A percentile compares a stretch with the other conserved stretches of the same genome.
Evolutionary conservation across 2,113 vertebrate species (phyloP).

Genomic region (Lampris incognitus): DNA sequence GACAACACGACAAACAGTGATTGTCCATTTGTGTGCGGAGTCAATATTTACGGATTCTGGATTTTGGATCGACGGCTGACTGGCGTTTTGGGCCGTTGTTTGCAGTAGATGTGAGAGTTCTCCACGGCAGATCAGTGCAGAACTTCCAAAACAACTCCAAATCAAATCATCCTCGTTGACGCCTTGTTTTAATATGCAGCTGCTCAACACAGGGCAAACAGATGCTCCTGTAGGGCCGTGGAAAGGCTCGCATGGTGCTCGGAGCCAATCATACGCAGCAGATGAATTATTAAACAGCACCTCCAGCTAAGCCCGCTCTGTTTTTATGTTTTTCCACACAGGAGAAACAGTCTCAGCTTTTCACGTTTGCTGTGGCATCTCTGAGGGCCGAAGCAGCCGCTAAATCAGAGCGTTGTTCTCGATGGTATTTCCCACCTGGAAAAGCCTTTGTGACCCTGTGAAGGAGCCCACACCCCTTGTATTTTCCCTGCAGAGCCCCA

Average conservation of each 20-base stretch:
- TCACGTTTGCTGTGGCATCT: constrained; percentile 62
- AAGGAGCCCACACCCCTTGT: constrained; percentile 29
- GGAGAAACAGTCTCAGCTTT: constrained; percentile 53
- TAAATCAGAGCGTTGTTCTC: constrained; percentile 39
- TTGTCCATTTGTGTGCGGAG: constrained; percentile 32
- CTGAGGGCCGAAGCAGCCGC: constrained; percentile 21
- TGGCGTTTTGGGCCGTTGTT: constrained; percentile 19
- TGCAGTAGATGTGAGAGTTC: neutral
- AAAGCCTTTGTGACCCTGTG: constrained; percentile 40
- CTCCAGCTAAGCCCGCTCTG: constrained; percentile 64
- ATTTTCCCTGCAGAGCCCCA: constrained; percentile 57
- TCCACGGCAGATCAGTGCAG: neutral
- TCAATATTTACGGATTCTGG: constrained; percentile 43
- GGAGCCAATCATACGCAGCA: constrained; percentile 62
- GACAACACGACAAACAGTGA: constrained; percentile 37
- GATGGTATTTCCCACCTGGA: constrained; percentile 33
- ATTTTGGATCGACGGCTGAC: constrained; percentile 14
- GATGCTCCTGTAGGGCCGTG: constrained; percentile 48
- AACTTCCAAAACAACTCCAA: neutral
- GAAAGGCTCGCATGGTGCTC: constrained; percentile 29
- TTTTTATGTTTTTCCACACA: constrained; percentile 66
- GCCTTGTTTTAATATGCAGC: constrained; percentile 30
- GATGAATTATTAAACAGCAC: constrained; percentile 78
- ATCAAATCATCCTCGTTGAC: constrained; percentile 31
- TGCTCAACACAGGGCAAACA: constrained; percentile 43